Percentiles rank a stretch among this genome's conserved stretches.
Conservation (phyloP, 2,888 invertebrate genomes). For the Drosophila hamatofila region DNA sequence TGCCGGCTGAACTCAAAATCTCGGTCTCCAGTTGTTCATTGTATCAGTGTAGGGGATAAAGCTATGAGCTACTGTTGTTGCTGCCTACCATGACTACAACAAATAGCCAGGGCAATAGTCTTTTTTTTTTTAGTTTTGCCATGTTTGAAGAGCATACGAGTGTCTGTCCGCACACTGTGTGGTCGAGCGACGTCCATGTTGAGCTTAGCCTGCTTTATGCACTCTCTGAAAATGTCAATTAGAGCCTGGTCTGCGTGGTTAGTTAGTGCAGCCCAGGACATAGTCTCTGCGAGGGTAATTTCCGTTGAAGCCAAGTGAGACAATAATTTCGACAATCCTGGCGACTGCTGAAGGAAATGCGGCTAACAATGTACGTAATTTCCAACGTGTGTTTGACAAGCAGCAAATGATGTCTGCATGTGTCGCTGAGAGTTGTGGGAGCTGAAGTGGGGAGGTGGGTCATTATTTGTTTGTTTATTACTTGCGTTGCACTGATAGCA, state of each 20-base stretch:
- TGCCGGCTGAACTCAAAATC: conserved; percentile 10
- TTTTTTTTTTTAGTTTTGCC: conserved; percentile 3
- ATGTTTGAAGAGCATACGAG: conserved; percentile 14
- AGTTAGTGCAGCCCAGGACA: background rate
- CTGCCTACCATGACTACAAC: background rate
- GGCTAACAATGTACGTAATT: conserved; percentile 26
- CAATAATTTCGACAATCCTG: background rate
- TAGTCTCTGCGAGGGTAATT: background rate
- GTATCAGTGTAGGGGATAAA: background rate
- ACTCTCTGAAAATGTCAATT: conserved; percentile 12
- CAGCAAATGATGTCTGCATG: conserved; percentile 34
- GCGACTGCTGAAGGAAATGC: background rate
- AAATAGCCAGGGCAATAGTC: background rate
- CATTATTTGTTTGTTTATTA: conserved; percentile 16
- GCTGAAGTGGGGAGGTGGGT: background rate
- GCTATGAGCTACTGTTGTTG: conserved; percentile 5
- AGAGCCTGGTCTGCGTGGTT: background rate
- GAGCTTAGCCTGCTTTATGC: conserved; percentile 14
- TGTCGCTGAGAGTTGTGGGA: background rate
- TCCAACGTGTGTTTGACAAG: conserved; percentile 30
- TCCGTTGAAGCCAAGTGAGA: background rate
- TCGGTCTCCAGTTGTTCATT: background rate
- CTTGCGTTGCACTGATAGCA: conserved; percentile 32
- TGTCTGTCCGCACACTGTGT: conserved; percentile 18
- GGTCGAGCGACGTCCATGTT: conserved; percentile 20